Evolutionary conservation across 1,140 invertebrate species (phyloP).

Genomic region (Pseudoatta argentina): DNA sequence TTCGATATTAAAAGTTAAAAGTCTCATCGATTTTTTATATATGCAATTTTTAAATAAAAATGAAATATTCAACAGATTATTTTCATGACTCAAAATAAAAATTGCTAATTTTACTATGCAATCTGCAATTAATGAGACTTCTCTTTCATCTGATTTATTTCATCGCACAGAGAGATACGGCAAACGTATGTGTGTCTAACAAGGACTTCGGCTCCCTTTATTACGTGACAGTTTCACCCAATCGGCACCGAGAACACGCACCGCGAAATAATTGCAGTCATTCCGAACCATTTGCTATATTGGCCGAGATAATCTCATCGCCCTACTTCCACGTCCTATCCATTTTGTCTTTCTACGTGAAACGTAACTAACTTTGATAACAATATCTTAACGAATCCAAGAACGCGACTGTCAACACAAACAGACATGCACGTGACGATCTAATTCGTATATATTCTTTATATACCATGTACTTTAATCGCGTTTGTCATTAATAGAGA

Average conservation of each 20-base stretch:
- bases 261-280: slow-evolving; percentile 84
- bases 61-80: neutral
- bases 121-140: neutral
- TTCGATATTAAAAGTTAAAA: neutral
- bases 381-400: slow-evolving; percentile 28
- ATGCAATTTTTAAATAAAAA: slow-evolving; percentile 7
- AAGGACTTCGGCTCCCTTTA: slow-evolving; percentile 65
- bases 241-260: slow-evolving; percentile 76
- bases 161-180: neutral
- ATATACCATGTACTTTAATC: neutral
- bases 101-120: neutral
- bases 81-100: neutral
- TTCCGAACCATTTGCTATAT: slow-evolving; percentile 83
- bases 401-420: neutral
- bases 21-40: neutral
- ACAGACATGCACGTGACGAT: neutral
- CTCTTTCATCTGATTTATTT: neutral
- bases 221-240: slow-evolving; percentile 66
- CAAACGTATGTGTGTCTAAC: slow-evolving; percentile 45
- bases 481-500: neutral
- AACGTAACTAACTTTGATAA: slow-evolving; percentile 58
- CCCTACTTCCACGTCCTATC: slow-evolving; percentile 80
- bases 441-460: neutral
- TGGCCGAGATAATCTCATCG: slow-evolving; percentile 83
- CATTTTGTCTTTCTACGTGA: slow-evolving; percentile 82